phyloP scores from a whole-genome alignment of 2,113 vertebrate genomes.

The Atractosteus spatula region DNA sequence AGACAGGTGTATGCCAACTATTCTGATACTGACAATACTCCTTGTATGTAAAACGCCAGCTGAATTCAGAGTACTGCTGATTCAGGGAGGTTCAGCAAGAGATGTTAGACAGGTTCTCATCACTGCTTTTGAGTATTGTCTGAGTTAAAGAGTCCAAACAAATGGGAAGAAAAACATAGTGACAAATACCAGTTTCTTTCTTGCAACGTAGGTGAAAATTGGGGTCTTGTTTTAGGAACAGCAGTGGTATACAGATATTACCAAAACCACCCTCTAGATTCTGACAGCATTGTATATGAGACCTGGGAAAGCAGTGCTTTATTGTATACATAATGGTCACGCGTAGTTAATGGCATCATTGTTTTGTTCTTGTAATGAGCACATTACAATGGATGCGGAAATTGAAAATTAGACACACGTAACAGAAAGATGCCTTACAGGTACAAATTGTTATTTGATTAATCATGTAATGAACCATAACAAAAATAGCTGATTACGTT shows the following conservation, averaged over 20 bases:
- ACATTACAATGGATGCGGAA: slow-evolving; percentile 10
- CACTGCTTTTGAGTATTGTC: too few relatives aligned
- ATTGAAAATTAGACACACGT: slow-evolving; percentile 26
- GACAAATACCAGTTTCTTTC: too few relatives aligned
- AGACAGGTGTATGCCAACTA: too few relatives aligned
- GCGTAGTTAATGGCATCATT: background rate
- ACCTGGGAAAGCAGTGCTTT: background rate
- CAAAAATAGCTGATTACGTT: slow-evolving; percentile 38
- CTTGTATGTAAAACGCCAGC: too few relatives aligned
- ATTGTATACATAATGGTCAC: slow-evolving; percentile 9
- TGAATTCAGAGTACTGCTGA: too few relatives aligned
- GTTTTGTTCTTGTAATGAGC: slow-evolving; percentile 7
- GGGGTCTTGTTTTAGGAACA: too few relatives aligned
- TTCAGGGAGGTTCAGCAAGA: too few relatives aligned
- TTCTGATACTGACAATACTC: too few relatives aligned
- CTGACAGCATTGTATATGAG: background rate
- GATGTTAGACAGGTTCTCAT: too few relatives aligned
- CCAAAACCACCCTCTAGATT: background rate
- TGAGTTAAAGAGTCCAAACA: too few relatives aligned
- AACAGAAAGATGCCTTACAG: slow-evolving; percentile 27
- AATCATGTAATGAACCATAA: slow-evolving; percentile 48
- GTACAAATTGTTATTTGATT: slow-evolving; percentile 28
- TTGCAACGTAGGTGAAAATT: too few relatives aligned
- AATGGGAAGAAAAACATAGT: too few relatives aligned
- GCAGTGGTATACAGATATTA: background rate